phyloP scores from a whole-genome alignment of 2,888 invertebrate genomes.

The Eupithecia dodoneata region DNA sequence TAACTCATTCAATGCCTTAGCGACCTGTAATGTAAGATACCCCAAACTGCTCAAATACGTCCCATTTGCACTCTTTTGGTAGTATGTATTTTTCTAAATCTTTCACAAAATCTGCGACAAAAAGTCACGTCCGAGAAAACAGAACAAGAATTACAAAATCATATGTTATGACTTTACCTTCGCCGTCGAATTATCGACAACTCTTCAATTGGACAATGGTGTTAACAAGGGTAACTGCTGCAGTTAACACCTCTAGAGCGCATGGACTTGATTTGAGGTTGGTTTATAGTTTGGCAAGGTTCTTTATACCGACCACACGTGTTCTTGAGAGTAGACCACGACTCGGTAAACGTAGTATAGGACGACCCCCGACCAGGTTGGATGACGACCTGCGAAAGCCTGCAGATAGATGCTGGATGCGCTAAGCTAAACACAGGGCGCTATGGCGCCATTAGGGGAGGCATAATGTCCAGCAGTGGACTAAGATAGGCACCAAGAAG shows the following conservation, averaged over 20 bases:
- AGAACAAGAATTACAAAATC: constrained; percentile 9
- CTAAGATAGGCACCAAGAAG: too few species aligned
- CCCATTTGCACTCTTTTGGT: too few species aligned
- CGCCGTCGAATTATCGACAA: not conserved
- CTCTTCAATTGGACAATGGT: constrained; percentile 8
- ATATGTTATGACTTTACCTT: constrained; percentile 1
- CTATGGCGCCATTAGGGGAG: too few species aligned
- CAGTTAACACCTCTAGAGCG: not conserved
- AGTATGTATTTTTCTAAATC: not conserved
- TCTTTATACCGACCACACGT: not conserved
- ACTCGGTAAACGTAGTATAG: too few species aligned
- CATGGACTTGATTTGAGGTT: not conserved
- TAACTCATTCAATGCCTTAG: not conserved
- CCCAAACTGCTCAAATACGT: too few species aligned
- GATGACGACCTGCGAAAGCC: too few species aligned
- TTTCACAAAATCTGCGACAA: constrained; percentile 1
- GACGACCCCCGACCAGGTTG: too few species aligned
- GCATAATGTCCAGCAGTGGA: too few species aligned
- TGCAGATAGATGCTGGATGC: too few species aligned
- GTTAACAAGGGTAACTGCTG: constrained; percentile 1
- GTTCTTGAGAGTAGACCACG: too few species aligned
- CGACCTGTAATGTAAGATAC: too few species aligned
- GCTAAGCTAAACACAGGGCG: too few species aligned
- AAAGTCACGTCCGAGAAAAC: constrained; percentile 14
- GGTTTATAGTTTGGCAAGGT: constrained; percentile 3